Conservation (phyloP, 2,113 vertebrate species). For the Antechinus stuartii region DNA sequence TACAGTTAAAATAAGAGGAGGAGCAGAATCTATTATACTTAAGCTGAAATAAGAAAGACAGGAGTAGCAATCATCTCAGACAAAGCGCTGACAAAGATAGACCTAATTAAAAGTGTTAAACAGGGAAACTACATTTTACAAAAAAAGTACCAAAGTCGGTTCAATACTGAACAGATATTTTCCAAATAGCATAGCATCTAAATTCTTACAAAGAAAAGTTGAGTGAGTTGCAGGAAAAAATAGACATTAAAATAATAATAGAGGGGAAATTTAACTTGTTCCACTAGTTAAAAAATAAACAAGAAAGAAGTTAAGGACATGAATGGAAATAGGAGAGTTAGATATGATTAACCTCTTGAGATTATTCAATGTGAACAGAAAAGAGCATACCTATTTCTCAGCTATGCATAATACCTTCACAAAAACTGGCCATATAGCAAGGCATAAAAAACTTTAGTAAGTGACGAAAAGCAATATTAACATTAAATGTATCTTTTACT, state of each 20-base stretch:
- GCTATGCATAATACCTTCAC: not conserved
- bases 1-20: not conserved
- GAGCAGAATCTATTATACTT: not conserved
- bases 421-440: not conserved
- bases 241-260: not conserved
- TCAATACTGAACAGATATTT: not conserved
- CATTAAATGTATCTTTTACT: too few species aligned
- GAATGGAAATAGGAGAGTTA: not conserved
- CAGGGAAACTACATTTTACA: not conserved
- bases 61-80: not conserved
- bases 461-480: not conserved
- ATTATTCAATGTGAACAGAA: not conserved
- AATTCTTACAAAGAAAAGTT: not conserved
- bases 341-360: not conserved
- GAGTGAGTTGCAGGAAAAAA: not conserved
- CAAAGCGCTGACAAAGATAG: not conserved
- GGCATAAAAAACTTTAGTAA: not conserved
- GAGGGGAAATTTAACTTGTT: not conserved
- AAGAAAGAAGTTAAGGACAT: not conserved
- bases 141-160: not conserved
- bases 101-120: not conserved
- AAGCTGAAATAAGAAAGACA: not conserved
- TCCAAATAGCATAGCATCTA: not conserved
- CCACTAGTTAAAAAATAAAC: not conserved
- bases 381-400: too few species aligned